Base-by-base conservation (phyloP, 1,140 invertebrate genomes). In the Papilio xuthus region DNA sequence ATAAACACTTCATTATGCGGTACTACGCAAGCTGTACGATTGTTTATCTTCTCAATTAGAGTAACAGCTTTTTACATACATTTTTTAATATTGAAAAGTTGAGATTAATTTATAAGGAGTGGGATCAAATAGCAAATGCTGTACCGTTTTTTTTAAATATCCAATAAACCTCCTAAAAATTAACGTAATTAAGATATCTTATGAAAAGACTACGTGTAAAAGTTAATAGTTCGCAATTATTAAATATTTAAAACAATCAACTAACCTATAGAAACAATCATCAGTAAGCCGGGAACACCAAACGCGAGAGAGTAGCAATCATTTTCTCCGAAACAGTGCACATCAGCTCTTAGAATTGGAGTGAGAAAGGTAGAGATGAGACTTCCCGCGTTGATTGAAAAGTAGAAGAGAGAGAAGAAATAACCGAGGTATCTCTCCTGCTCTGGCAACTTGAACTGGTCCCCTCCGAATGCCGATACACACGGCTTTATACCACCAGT, bases 401-500 rank as follows among this genome's bases (percentile, higher is more conserved):
- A 98, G 94, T 99, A 99, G 90, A 99, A 99, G 0, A 99, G 92
- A 0, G 98, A 99, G 92, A 99, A 99, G 94, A 98, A 99, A 77
- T 96, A 96, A 1, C 96, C 95, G 56, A 99, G 92, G 86, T 98
- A 96, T 79, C 92, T 92, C 85, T 96, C 96, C 93, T 97, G 97
- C 85, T 96, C 95, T 0, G 97, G 97, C 50, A 98, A 82, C 79
- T 95, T 94, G 90, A 99, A 99, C 94, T 99, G 99, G 93, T 99
- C 99, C 0, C 98, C 99, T 23, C 99, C 99, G 92, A 99, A 99
- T 0, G 99, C 97, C 0, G 98, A 96, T 0, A 99, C 99, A 89
- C 98, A 99, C 0, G 99, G 98, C 89, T 99, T 99, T 85, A 99
- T 99, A 3, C 99, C 98, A 10, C 98, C 99, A 0, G 98, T 98